phyloP scores from a whole-genome alignment of 1,140 invertebrate species.

The Oreohelix idahoensis region DNA sequence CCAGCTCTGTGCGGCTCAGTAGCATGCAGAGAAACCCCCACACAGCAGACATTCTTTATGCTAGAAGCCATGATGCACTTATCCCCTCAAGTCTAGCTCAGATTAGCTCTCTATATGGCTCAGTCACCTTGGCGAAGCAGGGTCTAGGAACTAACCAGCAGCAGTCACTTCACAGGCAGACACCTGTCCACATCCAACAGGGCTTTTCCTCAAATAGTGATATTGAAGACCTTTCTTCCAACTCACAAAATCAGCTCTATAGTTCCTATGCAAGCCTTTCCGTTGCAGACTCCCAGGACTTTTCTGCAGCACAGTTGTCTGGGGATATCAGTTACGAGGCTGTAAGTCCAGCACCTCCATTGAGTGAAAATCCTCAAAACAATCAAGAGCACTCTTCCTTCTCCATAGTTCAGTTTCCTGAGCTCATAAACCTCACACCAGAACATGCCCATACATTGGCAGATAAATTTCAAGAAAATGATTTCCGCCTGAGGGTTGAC shows the following conservation, averaged over 20 bases:
- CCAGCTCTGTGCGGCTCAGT: slow-evolving; percentile 31
- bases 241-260: slow-evolving; percentile 48
- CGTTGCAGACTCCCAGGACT: slow-evolving; percentile 15
- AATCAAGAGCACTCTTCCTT: slow-evolving; percentile 19
- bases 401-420: slow-evolving; percentile 34
- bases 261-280: slow-evolving; percentile 40
- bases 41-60: slow-evolving; percentile 45
- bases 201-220: slow-evolving; percentile 42
- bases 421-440: slow-evolving; percentile 24
- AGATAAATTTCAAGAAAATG: slow-evolving; percentile 38
- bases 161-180: slow-evolving; percentile 41
- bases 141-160: slow-evolving; percentile 1
- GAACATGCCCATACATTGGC: slow-evolving; percentile 35
- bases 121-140: slow-evolving; percentile 5
- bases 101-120: slow-evolving; percentile 35
- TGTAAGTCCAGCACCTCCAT: slow-evolving; percentile 61
- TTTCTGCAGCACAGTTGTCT: slow-evolving; percentile 39
- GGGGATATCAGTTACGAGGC: slow-evolving; percentile 64
- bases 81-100: slow-evolving; percentile 36
- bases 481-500: slow-evolving; percentile 28
- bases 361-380: slow-evolving; percentile 38
- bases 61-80: slow-evolving; percentile 32
- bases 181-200: slow-evolving; percentile 40
- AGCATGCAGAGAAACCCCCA: slow-evolving; percentile 51
- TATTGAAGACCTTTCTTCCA: slow-evolving; percentile 45